A percentile compares a stretch with the other conserved stretches of the same genome.
These are phyloP conservation scores for Hirtodrosophila duncani DNA, from an alignment of 2,888 invertebrate species.

Conservation along the genomic window DNA sequence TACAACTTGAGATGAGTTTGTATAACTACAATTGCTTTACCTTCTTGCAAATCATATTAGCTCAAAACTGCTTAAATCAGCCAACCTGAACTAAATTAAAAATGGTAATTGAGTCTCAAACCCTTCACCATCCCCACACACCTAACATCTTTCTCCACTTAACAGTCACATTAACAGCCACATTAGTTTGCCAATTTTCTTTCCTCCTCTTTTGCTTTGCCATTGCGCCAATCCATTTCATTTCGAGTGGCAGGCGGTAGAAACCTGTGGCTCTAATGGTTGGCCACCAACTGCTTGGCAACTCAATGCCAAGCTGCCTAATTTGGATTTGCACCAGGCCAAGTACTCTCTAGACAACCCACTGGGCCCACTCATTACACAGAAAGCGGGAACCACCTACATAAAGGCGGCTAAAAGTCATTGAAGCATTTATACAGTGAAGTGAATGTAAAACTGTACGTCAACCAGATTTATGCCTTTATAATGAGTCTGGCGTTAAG, in stretches of 20 bases:
- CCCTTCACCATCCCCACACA: too few relatives aligned
- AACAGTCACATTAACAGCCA: too few relatives aligned
- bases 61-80: too few relatives aligned
- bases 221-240: neutral
- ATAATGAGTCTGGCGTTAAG: constrained; percentile 23
- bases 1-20: too few relatives aligned
- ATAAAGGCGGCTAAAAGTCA: constrained; percentile 26
- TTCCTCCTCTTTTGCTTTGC: neutral
- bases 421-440: constrained; percentile 4
- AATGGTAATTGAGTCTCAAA: too few relatives aligned
- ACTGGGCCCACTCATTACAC: constrained; percentile 42
- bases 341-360: constrained; percentile 35
- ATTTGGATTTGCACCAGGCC: constrained; percentile 27
- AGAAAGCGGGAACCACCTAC: constrained; percentile 31
- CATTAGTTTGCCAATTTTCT: neutral
- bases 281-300: neutral
- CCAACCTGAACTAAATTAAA: too few relatives aligned
- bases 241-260: constrained; percentile 12
- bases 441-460: constrained; percentile 30
- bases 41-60: too few relatives aligned
- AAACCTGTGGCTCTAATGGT: constrained; percentile 24
- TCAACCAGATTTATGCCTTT: constrained; percentile 8
- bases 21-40: too few relatives aligned
- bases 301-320: constrained; percentile 10
- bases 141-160: too few relatives aligned